Percentiles rank a stretch among this genome's conserved stretches.
Conservation (phyloP, 1,140 invertebrate species). For the Tribolium madens region DNA sequence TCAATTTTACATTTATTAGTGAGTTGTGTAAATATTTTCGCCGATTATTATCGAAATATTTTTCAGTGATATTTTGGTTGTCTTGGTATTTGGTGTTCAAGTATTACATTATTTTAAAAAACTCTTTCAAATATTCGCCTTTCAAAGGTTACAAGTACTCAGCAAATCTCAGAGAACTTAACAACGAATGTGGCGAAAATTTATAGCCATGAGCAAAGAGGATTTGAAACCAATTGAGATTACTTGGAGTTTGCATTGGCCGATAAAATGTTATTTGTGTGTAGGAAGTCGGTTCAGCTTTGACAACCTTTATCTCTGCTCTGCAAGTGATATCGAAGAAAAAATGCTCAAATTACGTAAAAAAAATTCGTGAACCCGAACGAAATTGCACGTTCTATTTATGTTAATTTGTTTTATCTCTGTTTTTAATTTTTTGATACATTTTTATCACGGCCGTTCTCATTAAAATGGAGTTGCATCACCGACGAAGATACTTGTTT, state of each 20-base stretch:
- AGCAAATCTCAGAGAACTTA: background rate
- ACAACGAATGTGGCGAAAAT: constrained; percentile 1
- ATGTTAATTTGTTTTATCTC: constrained; percentile 22
- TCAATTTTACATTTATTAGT: constrained; percentile 13
- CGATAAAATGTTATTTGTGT: no score
- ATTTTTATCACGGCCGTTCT: constrained; percentile 14
- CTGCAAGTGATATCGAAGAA: no score
- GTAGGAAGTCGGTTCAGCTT: no score
- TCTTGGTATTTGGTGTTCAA: constrained; percentile 12
- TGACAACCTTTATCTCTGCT: no score
- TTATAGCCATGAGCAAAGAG: background rate
- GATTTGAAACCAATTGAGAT: background rate
- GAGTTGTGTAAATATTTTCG: background rate
- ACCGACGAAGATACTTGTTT: background rate
- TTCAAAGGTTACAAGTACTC: constrained; percentile 9
- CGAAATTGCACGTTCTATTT: constrained; percentile 38
- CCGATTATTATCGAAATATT: background rate
- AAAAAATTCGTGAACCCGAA: constrained; percentile 17
- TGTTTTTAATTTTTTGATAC: constrained; percentile 19
- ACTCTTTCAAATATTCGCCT: background rate
- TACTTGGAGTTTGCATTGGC: background rate
- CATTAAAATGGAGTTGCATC: constrained; percentile 17
- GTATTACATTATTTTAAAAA: background rate
- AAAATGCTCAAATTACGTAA: constrained; percentile 36
- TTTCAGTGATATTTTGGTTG: constrained; percentile 1